Base-by-base conservation (phyloP, 2,113 vertebrate species). In the Empidonax alnorum region DNA sequence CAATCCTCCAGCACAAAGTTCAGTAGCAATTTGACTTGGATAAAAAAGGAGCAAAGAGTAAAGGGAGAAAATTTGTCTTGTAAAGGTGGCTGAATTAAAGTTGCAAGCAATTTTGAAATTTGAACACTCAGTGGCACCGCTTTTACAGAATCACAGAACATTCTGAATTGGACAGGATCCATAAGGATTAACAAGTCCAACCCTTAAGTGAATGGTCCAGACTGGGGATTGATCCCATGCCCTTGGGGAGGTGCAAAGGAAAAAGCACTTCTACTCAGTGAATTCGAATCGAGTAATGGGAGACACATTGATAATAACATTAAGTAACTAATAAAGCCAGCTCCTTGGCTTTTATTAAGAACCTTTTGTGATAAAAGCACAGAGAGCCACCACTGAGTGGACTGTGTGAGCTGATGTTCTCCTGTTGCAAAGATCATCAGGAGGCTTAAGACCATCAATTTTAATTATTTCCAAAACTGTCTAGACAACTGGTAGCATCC, bases 391-490 rank as follows among this genome's bases (percentile, higher is more conserved):
- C 44, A 73, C 42, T 0, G 0, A 75, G 56, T 41, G 49, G 69
- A 72, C 47, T 56, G 19, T 50, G 63, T 55, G 56, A 69, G 20
- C 7, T 55, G 19, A 35, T 44, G 14, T 19, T 84, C 30, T 5
- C 17, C 47, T 2, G 0, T 35, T 67, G 41, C 47, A 67, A 78
- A 90, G 68, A 92, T 75, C 77, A 68, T 33, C 4, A 7, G 50
- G 10, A 74, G 56, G 39, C 3, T 3, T 28, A 89, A 87, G 17
- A 22, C 42, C 71, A 87, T 61, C 31, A 76, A 73, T 87, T 94
- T 89, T 87, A 93, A 87, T 87, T 91, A 82, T 87, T 87, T 90
- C 42, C 25, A 42, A 69, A 44, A 46, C 78, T 58, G 58, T 75
- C 78, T 87, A 83, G 53, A 56, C 41, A 68, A 69, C 49, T 49